A percentile compares a stretch with the other conserved stretches of the same genome.
Conservation (phyloP, 2,797 vertebrate genomes). For the Sebastiscus tertius region DNA sequence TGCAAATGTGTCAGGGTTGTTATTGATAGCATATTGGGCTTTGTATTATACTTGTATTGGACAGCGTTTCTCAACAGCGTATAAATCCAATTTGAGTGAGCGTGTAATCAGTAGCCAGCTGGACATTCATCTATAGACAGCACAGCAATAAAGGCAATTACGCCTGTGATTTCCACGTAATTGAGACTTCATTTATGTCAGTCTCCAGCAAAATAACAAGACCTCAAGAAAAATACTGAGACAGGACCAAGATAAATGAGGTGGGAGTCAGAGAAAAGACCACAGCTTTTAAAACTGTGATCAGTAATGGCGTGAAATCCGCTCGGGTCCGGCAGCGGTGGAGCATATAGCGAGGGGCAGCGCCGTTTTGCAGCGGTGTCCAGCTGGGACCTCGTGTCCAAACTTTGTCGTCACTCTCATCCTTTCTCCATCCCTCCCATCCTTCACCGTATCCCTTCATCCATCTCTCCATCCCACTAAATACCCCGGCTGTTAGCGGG, state of each 20-base stretch:
- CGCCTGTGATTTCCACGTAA: slow-evolving; percentile 55
- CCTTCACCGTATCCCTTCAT: slow-evolving; percentile 50
- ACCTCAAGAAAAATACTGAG: slow-evolving; percentile 62
- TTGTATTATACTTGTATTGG: slow-evolving; percentile 42
- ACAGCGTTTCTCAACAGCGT: slow-evolving; percentile 35
- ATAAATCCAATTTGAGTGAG: slow-evolving; percentile 28
- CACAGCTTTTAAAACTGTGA: slow-evolving; percentile 28
- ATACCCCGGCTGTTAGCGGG: slow-evolving; percentile 76
- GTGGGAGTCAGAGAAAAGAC: slow-evolving; percentile 48
- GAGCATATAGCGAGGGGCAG: background rate
- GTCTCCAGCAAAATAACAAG: slow-evolving; percentile 51
- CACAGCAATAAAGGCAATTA: slow-evolving; percentile 52
- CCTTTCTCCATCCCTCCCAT: slow-evolving; percentile 45
- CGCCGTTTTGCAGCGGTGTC: slow-evolving; percentile 14
- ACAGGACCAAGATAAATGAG: slow-evolving; percentile 62
- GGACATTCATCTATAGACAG: slow-evolving; percentile 56
- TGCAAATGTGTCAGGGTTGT: slow-evolving; percentile 46
- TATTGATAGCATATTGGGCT: slow-evolving; percentile 24
- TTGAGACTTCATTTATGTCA: slow-evolving; percentile 61
- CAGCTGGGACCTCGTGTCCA: slow-evolving; percentile 51
- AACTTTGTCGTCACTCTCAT: slow-evolving; percentile 64
- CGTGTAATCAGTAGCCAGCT: slow-evolving; percentile 50
- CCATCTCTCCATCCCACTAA: slow-evolving; percentile 59
- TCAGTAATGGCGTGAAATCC: slow-evolving; percentile 18
- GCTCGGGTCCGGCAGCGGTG: slow-evolving; percentile 11